Conservation (phyloP, 2,888 invertebrate species). For the Tipula helvola region DNA sequence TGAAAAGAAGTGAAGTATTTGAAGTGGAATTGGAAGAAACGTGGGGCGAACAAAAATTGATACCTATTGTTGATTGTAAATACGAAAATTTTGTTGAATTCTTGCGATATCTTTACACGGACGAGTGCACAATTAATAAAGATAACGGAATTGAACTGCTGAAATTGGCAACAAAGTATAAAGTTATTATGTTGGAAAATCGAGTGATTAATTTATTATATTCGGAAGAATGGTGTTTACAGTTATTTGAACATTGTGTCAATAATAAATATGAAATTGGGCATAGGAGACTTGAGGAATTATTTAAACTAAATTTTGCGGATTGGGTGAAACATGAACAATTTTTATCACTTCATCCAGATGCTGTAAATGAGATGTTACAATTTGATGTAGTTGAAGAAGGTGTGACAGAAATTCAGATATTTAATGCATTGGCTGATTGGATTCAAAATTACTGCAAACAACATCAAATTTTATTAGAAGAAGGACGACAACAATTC, state of each 20-base stretch:
- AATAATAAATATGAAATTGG: background rate
- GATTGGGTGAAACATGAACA: background rate
- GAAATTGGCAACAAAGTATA: background rate
- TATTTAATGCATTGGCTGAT: background rate
- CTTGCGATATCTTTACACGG: background rate
- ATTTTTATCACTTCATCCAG: background rate
- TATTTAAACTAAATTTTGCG: background rate
- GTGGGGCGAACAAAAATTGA: background rate
- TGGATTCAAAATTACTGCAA: background rate
- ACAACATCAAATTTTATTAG: background rate
- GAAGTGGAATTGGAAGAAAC: background rate
- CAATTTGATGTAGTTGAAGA: background rate
- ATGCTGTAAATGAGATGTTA: background rate
- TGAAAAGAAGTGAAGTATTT: background rate
- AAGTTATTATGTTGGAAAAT: background rate
- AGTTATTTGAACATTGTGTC: background rate
- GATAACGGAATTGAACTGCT: background rate
- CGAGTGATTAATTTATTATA: background rate
- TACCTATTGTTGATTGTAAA: background rate
- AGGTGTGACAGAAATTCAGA: background rate
- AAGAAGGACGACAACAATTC: background rate
- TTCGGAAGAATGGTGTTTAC: background rate
- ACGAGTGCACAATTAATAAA: background rate
- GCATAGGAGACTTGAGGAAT: too few species aligned
- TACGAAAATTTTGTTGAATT: background rate